phyloP scores from a whole-genome alignment of 2,113 vertebrate species.

The Cyanoramphus novaezelandiae region DNA sequence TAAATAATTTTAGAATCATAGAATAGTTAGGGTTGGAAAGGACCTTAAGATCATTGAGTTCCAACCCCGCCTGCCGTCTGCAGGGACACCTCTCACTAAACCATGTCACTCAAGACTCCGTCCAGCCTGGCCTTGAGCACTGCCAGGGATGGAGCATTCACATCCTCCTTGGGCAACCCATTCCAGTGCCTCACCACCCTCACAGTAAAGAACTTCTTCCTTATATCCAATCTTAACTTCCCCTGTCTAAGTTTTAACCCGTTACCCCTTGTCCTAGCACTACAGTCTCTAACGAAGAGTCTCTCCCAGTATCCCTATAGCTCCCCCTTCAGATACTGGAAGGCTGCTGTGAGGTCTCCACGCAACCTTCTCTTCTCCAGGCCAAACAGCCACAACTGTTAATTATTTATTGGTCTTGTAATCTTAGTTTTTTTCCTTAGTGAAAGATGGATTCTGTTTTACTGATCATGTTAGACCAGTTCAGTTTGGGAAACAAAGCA shows the following conservation, averaged over 20 bases:
- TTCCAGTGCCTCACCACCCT: too few relatives aligned
- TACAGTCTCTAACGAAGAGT: background rate
- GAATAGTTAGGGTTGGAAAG: too few relatives aligned
- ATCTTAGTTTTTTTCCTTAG: background rate
- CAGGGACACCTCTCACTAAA: too few relatives aligned
- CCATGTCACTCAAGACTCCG: too few relatives aligned
- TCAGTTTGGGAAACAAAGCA: background rate
- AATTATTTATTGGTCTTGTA: background rate
- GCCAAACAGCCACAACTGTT: background rate
- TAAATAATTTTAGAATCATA: background rate
- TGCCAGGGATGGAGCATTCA: too few relatives aligned
- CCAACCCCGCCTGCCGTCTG: too few relatives aligned
- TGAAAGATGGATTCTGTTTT: background rate
- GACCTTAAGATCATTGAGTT: too few relatives aligned
- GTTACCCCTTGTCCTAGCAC: background rate
- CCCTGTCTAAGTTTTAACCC: background rate
- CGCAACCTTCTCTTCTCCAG: background rate
- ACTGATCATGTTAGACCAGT: background rate
- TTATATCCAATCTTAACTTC: too few relatives aligned
- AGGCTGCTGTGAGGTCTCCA: background rate
- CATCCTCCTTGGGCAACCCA: too few relatives aligned
- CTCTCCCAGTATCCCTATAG: background rate
- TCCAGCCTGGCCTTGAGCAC: too few relatives aligned
- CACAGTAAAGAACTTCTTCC: too few relatives aligned
- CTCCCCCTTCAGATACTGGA: background rate